Base-by-base conservation (phyloP, 2,113 vertebrate species). In the Pandion haliaetus region DNA sequence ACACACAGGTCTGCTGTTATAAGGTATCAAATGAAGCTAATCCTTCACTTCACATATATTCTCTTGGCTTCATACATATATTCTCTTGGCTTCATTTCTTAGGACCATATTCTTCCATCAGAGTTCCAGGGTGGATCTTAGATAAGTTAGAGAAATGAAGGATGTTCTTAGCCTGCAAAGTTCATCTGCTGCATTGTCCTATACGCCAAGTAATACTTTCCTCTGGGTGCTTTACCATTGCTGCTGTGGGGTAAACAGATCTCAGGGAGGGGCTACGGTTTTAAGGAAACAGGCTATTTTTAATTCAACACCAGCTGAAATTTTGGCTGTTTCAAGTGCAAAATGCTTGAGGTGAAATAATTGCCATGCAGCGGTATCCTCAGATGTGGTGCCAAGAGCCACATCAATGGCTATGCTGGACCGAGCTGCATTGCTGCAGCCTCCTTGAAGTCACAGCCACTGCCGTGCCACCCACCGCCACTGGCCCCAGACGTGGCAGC, bases 361-460 rank as follows among this genome's bases (percentile, higher is more conserved):
- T 32, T 66, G 67, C 80, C 2, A 0, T 69, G 65, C 86, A 87
- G 61, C 14, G 1, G 3, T n/a, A 28, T 88, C 42, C 55, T 96
- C 73, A 95, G 92, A 97, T 88, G 95, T 84, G 73, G 28, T 89
- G 94, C 96, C 97, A 96, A 78, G 47, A 97, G 72, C 96, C 97
- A 95, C 96, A 95, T 95, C 96, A 96, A 86, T 82, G 65, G 65
- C 36, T 62, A 1, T 5, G 2, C 85, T 54, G 85, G 79, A 92
- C 97, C 58, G 67, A 55, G 80, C 69, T 61, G 82, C 77, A 23
- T 67, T 69, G 69, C 82, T 95, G 88, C 83, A 84, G 40, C 63
- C 47, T 71, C 72, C 88, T 86, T 95, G 88, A 95, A 93, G 94
- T 73, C 80, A 59, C 29, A 45, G 58, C 52, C 71, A 10, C 82